Percentiles rank a stretch among this genome's conserved stretches.
phyloP scores from a whole-genome alignment of 2,797 vertebrate species.

The Hipposideros larvatus region DNA sequence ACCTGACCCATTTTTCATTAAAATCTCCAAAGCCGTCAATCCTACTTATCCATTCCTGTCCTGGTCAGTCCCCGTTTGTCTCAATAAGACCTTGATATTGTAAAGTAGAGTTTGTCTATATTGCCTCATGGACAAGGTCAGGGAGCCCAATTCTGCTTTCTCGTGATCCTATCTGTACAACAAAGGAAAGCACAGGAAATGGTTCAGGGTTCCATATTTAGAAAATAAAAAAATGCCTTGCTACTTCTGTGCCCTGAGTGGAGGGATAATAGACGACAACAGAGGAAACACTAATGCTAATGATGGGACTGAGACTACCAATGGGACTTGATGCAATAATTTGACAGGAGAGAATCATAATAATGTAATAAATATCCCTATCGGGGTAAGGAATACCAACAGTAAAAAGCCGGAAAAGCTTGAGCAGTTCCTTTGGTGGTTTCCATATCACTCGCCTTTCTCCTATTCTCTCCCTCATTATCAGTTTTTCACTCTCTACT shows the following conservation, averaged over 20 bases:
- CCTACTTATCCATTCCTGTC: neutral
- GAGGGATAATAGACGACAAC: conserved; percentile 51
- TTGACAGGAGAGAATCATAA: conserved; percentile 57
- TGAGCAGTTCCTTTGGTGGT: conserved; percentile 57
- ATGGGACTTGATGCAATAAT: conserved; percentile 58
- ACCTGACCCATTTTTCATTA: neutral
- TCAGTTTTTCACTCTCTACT: neutral
- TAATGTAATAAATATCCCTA: conserved; percentile 68
- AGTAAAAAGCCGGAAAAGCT: conserved; percentile 70
- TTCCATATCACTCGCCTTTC: conserved; percentile 60
- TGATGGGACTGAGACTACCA: conserved; percentile 40
- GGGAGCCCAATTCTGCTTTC: neutral
- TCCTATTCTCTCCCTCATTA: conserved; percentile 20
- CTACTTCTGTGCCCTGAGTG: neutral
- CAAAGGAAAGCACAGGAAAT: conserved; percentile 54
- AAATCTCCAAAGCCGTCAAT: neutral
- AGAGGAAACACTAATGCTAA: conserved; percentile 70
- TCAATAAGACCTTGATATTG: neutral
- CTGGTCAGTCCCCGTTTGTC: neutral
- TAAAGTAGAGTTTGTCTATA: neutral
- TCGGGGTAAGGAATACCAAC: conserved; percentile 54
- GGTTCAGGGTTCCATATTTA: conserved; percentile 61
- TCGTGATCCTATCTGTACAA: neutral
- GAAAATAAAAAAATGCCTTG: conserved; percentile 44
- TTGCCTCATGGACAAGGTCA: neutral